phyloP scores from a whole-genome alignment of 2,113 vertebrate species.

The Gallinago jamesoni region DNA sequence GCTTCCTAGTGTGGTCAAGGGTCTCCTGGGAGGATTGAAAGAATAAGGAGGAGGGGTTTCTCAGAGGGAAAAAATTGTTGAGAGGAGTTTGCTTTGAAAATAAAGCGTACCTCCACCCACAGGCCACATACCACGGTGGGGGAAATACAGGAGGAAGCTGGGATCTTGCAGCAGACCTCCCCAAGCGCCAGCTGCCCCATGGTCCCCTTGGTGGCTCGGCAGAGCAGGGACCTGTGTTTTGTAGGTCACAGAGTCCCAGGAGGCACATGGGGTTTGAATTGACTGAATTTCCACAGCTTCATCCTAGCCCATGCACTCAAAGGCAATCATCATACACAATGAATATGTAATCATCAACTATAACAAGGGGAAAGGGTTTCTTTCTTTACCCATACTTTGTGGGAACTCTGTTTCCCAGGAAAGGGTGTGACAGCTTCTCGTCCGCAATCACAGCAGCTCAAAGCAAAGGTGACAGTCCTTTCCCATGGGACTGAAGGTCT shows the following conservation, averaged over 20 bases:
- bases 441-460: not conserved
- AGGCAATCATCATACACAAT: not conserved
- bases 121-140: not conserved
- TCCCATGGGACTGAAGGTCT: not conserved
- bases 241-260: not conserved
- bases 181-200: rapidly evolving
- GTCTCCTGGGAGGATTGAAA: not conserved
- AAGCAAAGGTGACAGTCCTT: not conserved
- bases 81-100: not conserved
- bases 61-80: not conserved
- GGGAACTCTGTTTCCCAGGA: not conserved
- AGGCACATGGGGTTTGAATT: not conserved
- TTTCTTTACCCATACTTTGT: not conserved
- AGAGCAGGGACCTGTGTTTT: not conserved
- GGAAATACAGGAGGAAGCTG: not conserved
- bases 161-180: not conserved
- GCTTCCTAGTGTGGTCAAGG: not conserved
- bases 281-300: not conserved
- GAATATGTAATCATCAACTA: not conserved
- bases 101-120: not conserved
- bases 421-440: not conserved
- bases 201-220: not conserved
- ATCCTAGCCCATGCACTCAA: not conserved
- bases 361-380: not conserved
- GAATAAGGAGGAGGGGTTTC: not conserved